These are phyloP conservation scores for Pseudomyrmex sp. DNA, from an alignment of 1,140 invertebrate species.

Conservation along the genomic window DNA sequence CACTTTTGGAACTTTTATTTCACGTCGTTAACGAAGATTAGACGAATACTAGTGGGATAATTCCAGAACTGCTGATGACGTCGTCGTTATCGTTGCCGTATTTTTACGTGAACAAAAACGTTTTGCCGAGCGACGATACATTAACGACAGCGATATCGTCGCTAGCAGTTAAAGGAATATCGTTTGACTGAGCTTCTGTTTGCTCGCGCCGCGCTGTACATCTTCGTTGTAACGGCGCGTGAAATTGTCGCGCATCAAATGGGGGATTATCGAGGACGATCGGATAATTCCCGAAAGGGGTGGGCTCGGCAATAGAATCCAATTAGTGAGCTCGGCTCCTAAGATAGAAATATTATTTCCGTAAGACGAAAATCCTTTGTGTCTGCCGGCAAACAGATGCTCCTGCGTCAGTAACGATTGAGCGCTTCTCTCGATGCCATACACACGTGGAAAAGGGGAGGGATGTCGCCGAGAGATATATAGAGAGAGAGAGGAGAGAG, in stretches of 20 bases:
- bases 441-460: neutral
- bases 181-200: neutral
- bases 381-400: constrained; percentile 32
- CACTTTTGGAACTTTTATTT: neutral
- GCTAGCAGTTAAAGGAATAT: no score
- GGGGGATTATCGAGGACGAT: constrained; percentile 5
- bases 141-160: no score
- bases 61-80: no score
- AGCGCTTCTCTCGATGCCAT: neutral
- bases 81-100: no score
- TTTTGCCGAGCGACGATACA: no score
- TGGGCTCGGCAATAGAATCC: constrained; percentile 1
- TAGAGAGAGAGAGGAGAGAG: neutral
- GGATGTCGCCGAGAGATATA: neutral
- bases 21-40: neutral
- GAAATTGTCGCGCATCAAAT: no score
- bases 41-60: neutral
- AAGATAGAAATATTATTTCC: constrained; percentile 48
- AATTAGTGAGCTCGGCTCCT: constrained; percentile 20
- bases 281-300: constrained; percentile 1
- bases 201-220: neutral
- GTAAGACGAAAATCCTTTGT: constrained; percentile 32
- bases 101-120: no score
- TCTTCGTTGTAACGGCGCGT: neutral
- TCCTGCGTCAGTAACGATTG: neutral